A percentile compares a stretch with the other conserved stretches of the same genome.
Conservation (phyloP, 1,140 invertebrate genomes). For the Papilio xuthus region DNA sequence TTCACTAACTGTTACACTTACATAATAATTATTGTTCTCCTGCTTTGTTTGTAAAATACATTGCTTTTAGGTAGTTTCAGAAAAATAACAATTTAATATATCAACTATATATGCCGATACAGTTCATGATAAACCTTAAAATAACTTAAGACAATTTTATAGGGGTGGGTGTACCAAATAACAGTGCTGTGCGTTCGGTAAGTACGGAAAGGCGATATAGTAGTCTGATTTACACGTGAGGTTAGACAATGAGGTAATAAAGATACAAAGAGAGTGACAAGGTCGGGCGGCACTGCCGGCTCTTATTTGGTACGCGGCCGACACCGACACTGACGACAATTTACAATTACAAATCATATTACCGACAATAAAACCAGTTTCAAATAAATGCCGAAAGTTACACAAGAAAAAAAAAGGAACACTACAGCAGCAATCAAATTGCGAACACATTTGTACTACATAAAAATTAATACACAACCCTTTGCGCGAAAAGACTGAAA, state of each 20-base stretch:
- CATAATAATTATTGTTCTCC: conserved; percentile 82
- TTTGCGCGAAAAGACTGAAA: conserved; percentile 81
- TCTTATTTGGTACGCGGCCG: conserved; percentile 75
- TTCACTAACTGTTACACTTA: conserved; percentile 81
- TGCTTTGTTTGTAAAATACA: conserved; percentile 81
- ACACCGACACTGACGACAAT: conserved; percentile 51
- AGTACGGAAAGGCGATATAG: conserved; percentile 73
- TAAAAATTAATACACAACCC: conserved; percentile 82
- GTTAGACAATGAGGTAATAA: conserved; percentile 77
- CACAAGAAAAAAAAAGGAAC: conserved; percentile 78
- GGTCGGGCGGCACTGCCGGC: conserved; percentile 55
- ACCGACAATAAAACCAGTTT: conserved; percentile 70
- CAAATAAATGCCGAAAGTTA: conserved; percentile 76
- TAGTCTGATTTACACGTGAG: conserved; percentile 70
- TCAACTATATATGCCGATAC: conserved; percentile 75
- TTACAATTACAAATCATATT: conserved; percentile 42
- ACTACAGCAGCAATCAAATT: conserved; percentile 81
- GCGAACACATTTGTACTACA: conserved; percentile 81
- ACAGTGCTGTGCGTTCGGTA: conserved; percentile 76
- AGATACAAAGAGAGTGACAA: conserved; percentile 60
- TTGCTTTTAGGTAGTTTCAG: conserved; percentile 79
- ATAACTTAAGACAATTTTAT: conserved; percentile 71
- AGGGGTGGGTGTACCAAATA: conserved; percentile 77
- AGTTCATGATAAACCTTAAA: conserved; percentile 75
- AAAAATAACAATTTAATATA: conserved; percentile 81